These are phyloP conservation scores for Chlorospingus flavigularis DNA, from an alignment of 2,797 vertebrate genomes.

Conservation along the genomic window DNA sequence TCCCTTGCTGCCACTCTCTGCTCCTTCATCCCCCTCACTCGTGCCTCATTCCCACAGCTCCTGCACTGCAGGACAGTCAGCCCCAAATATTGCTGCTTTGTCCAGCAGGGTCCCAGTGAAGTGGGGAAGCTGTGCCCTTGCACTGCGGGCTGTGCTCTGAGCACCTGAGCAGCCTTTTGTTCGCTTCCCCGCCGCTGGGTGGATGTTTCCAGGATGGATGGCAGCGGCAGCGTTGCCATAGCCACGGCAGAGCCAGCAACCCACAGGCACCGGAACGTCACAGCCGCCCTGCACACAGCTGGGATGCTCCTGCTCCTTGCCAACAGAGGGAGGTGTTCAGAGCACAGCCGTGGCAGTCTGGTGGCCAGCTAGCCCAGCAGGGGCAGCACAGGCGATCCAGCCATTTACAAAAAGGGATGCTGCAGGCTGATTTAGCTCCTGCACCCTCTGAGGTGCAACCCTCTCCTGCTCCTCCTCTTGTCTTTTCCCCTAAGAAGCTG, in stretches of 20 bases:
- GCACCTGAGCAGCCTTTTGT: not conserved
- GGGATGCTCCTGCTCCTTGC: not conserved
- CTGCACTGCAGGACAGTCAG: not conserved
- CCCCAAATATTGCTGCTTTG: not conserved
- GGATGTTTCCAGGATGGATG: not conserved
- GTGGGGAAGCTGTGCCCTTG: not conserved
- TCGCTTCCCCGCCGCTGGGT: not conserved
- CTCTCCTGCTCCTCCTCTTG: not conserved
- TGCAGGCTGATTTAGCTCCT: not conserved
- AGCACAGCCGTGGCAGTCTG: not conserved
- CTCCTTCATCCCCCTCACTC: not conserved
- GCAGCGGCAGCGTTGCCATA: constrained; percentile 55
- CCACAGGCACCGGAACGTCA: not conserved
- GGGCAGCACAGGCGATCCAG: rapidly evolving
- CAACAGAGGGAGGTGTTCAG: constrained; percentile 56
- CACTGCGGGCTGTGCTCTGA: not conserved
- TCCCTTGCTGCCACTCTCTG: not conserved
- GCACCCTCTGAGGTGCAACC: not conserved
- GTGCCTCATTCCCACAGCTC: not conserved
- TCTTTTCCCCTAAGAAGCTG: not conserved
- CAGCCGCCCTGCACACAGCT: not conserved
- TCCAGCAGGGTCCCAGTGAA: not conserved
- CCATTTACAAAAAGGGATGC: not conserved
- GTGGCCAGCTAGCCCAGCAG: not conserved
- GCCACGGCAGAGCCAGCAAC: constrained; percentile 52